Conservation (phyloP, 1,140 invertebrate genomes). For the Sitophilus oryzae region DNA sequence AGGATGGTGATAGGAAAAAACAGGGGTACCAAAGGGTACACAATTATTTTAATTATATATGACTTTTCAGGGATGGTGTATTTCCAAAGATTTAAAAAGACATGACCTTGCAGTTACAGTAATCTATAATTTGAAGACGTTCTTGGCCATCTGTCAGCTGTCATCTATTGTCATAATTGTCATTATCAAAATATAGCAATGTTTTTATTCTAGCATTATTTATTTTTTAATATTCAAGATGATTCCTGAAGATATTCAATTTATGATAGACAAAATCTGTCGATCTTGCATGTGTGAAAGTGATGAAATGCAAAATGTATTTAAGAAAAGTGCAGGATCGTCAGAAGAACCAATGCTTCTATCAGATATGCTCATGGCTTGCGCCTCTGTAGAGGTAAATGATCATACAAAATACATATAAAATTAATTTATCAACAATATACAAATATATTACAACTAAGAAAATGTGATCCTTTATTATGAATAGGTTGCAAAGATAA, state of each 20-base stretch:
- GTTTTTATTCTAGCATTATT: constrained; percentile 3
- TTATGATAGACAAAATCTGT: constrained; percentile 40
- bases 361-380: constrained; percentile 55
- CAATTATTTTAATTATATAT: no score
- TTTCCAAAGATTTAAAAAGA: no score
- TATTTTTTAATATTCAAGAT: constrained; percentile 19
- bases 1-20: no score
- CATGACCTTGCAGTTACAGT: background rate
- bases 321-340: constrained; percentile 32
- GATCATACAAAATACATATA: background rate
- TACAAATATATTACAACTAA: no score
- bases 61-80: no score
- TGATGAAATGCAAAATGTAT: constrained; percentile 38
- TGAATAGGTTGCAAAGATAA: no score
- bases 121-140: no score
- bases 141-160: background rate
- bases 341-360: constrained; percentile 43
- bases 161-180: background rate
- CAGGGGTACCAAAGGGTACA: no score
- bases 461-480: no score
- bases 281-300: constrained; percentile 41
- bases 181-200: background rate
- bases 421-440: background rate
- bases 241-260: constrained; percentile 33
- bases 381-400: constrained; percentile 50